Conservation (phyloP, 2,113 vertebrate genomes). For the Leptobrachium leishanense region DNA sequence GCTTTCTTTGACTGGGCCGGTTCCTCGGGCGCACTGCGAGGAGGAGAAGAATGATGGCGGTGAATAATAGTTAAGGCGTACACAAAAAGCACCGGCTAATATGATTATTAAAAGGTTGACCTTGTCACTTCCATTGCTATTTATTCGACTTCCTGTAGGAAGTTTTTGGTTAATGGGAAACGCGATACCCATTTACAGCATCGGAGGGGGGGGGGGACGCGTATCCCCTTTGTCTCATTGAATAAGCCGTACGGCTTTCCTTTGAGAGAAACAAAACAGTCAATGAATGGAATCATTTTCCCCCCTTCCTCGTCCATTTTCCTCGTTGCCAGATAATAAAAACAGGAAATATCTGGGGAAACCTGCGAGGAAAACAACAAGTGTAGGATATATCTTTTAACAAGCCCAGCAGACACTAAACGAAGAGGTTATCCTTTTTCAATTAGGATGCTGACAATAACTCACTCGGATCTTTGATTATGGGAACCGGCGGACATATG, state of each 20-base stretch:
- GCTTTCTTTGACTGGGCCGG: slow-evolving; percentile 77
- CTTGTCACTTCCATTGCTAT: slow-evolving; percentile 75
- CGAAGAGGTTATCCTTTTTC: slow-evolving; percentile 61
- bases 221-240: slow-evolving; percentile 71
- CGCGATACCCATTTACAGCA: slow-evolving; percentile 81
- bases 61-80: slow-evolving; percentile 41
- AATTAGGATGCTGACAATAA: slow-evolving; percentile 56
- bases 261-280: slow-evolving; percentile 70
- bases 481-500: background rate
- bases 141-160: slow-evolving; percentile 82
- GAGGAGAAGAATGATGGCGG: slow-evolving; percentile 80
- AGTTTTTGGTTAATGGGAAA: slow-evolving; percentile 86
- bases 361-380: slow-evolving; percentile 68
- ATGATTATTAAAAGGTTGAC: slow-evolving; percentile 65
- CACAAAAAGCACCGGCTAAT: slow-evolving; percentile 51
- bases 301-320: slow-evolving; percentile 17
- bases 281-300: slow-evolving; percentile 69
- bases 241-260: slow-evolving; percentile 70
- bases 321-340: slow-evolving; percentile 52
- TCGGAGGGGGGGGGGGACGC: slow-evolving; percentile 62
- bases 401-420: slow-evolving; percentile 55
- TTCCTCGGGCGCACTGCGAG: slow-evolving; percentile 70
- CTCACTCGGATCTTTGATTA: background rate
- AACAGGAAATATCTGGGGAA: slow-evolving; percentile 77
- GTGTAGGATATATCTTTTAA: slow-evolving; percentile 62